Conservation (phyloP, 2,888 invertebrate species). For the Rhagophthalmus giganteus region DNA sequence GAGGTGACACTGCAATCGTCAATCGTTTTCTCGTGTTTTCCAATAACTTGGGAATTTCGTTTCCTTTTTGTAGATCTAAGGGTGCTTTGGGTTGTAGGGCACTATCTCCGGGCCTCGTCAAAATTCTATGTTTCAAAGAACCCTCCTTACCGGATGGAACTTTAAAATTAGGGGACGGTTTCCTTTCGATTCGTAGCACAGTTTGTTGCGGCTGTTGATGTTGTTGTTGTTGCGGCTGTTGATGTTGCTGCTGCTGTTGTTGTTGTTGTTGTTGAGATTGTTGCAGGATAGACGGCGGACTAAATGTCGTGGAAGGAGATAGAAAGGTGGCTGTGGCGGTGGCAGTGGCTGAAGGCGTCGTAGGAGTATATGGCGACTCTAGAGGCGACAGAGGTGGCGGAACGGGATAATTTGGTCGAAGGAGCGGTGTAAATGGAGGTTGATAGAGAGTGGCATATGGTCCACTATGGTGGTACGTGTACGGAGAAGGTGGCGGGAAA, state of each 20-base stretch:
- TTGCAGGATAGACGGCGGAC: constrained; percentile 39
- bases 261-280: constrained; percentile 44
- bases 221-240: too few relatives aligned
- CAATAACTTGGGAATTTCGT: constrained; percentile 14
- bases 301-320: constrained; percentile 44
- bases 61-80: constrained; percentile 41
- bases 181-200: constrained; percentile 33
- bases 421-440: constrained; percentile 52
- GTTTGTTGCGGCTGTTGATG: constrained; percentile 53
- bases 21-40: constrained; percentile 49
- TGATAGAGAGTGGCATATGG: constrained; percentile 57
- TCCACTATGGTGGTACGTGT: constrained; percentile 40
- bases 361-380: constrained; percentile 51
- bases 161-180: constrained; percentile 56
- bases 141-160: constrained; percentile 65
- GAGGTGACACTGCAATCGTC: constrained; percentile 51
- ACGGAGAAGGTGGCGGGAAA: constrained; percentile 41
- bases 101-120: constrained; percentile 58
- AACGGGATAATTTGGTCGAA: constrained; percentile 55
- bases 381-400: constrained; percentile 56
- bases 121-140: constrained; percentile 64
- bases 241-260: constrained; percentile 42
- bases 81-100: constrained; percentile 30
- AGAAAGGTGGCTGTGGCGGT: constrained; percentile 53
- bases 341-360: constrained; percentile 49